Base-by-base conservation (phyloP, 2,113 vertebrate species). In the Macroglossus sobrinus region DNA sequence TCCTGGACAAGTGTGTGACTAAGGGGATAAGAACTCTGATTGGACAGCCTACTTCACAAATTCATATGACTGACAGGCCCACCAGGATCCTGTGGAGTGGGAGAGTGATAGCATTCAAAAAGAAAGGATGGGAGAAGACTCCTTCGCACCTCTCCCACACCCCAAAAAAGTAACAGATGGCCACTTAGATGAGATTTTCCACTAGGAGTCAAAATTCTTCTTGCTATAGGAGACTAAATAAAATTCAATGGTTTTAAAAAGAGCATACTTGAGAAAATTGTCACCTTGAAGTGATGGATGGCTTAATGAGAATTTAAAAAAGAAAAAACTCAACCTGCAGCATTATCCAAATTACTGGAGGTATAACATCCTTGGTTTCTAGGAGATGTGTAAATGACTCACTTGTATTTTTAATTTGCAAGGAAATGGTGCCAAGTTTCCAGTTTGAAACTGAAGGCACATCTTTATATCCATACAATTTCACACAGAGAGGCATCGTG, bases 371-470 rank as follows among this genome's bases (percentile, higher is more conserved):
- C 22, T 55, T 81, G 64, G 90, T 95, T 96, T 96, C 96, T 92
- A 89, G 78, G 92, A 89, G 82, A 87, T 76, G 93, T 95, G 87
- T 74, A 97, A 97, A 94, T 93, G 72, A 88, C 35, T 91, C 59
- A 13, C 45, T 96, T 88, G 35, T 87, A 85, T 97, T 94, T 96
- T 97, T 95, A 94, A 96, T 84, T 82, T 98, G 74, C 57, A 72
- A 87, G 47, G 68, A 89, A 92, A 93, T 81, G 57, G 53, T 89
- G 68, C 68, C 89, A 97, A 59, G 45, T 95, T 94, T 95, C 66
- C 43, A 90, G 89, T 35, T 75, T 92, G 68, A 55, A 89, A 71
- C 33, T 66, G 53, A 95, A 95, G 66, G 40, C 45, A 57, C 24
- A 43, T 92, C 38, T 92, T 96, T 92, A 79, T 90, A 84, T 59